Evolutionary conservation across 2,797 vertebrate genomes (phyloP).

Genomic region (Artibeus lituratus): DNA sequence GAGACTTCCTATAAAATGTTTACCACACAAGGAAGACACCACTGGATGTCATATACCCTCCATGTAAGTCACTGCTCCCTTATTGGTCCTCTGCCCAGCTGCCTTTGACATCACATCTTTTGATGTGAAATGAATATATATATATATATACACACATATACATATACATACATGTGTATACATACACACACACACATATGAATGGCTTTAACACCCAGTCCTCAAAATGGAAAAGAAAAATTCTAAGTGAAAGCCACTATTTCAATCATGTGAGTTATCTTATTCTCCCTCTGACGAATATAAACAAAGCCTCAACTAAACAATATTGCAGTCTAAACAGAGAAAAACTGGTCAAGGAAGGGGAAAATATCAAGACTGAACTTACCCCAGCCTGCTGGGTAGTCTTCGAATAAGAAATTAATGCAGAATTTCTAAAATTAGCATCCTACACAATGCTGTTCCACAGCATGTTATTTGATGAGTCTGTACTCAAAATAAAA

Average conservation of each 20-base stretch:
- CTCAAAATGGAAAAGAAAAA: background rate
- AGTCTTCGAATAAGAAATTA: background rate
- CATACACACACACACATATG: background rate
- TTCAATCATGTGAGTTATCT: background rate
- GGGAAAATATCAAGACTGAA: background rate
- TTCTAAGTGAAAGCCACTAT: background rate
- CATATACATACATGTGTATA: background rate
- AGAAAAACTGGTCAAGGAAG: background rate
- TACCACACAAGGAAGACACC: background rate
- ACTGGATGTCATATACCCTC: background rate
- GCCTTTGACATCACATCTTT: background rate
- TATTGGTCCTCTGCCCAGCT: background rate
- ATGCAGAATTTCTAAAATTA: background rate
- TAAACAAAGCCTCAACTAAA: background rate
- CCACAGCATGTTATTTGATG: background rate
- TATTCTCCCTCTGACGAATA: background rate
- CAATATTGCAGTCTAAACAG: background rate
- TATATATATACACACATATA: too few relatives aligned
- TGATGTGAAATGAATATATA: background rate
- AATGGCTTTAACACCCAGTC: background rate
- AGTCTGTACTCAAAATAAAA: background rate
- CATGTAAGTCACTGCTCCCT: background rate
- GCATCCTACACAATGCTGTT: background rate
- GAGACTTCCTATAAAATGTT: background rate
- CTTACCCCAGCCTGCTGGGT: background rate